These are phyloP conservation scores for Syrmaticus mikado DNA, from an alignment of 2,113 vertebrate genomes.

Conservation along the genomic window DNA sequence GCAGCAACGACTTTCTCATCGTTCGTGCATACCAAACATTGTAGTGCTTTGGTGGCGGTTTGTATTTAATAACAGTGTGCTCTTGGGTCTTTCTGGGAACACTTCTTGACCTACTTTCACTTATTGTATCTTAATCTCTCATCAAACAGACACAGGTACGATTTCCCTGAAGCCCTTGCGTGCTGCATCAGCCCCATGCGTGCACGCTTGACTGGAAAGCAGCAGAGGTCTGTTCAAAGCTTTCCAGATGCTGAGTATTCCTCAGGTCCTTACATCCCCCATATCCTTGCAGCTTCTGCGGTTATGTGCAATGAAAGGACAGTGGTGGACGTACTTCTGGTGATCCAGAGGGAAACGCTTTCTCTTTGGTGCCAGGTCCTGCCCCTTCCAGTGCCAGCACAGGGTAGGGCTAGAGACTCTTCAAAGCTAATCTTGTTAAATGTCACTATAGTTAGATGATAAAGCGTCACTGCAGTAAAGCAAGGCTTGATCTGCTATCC, in stretches of 20 bases:
- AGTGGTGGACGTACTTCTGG: not conserved
- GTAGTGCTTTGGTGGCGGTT: not conserved
- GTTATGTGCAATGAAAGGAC: not conserved
- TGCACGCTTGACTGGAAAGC: not conserved
- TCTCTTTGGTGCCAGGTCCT: not conserved
- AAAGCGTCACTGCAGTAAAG: not conserved
- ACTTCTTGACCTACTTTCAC: not conserved
- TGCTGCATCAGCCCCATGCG: accelerated
- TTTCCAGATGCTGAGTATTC: not conserved
- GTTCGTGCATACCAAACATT: not conserved
- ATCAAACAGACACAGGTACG: not conserved
- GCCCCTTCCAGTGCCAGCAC: not conserved
- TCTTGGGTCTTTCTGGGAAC: not conserved
- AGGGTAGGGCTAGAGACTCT: not conserved
- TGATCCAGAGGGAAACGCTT: not conserved
- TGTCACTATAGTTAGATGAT: not conserved
- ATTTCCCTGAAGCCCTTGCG: not conserved
- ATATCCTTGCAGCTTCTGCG: not conserved
- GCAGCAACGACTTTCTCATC: accelerated
- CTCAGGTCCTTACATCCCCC: not conserved
- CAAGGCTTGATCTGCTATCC: not conserved
- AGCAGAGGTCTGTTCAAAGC: not conserved
- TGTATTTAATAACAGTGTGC: not conserved
- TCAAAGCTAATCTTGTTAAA: not conserved
- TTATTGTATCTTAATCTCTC: not conserved